Base-by-base conservation (phyloP, 2,797 vertebrate species). In the Lagocephalus sceleratus region DNA sequence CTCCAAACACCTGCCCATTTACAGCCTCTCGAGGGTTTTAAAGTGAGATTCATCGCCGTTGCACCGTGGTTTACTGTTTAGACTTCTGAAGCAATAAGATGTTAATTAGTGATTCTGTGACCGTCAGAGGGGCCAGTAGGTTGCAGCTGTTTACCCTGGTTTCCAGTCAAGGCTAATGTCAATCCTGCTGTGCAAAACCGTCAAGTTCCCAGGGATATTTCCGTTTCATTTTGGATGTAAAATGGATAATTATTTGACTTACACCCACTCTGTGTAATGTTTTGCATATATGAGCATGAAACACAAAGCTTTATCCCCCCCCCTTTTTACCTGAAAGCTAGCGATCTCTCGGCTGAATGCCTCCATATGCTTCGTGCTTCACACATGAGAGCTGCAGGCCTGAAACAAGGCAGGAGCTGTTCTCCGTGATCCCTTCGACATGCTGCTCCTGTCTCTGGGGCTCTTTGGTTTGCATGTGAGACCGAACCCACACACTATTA, bases 361-460 rank as follows among this genome's bases (percentile, higher is more conserved):
- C 66, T 87, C 86, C 88, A 85, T 90, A 89, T 85, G 87, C 81
- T 82, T 57, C 62, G 67, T 63, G 67, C 71, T 82, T 86, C 77
- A 77, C 87, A 87, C 85, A 78, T 76, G 81, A 84, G 71, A 76
- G 83, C 83, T 66, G 66, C 50, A 64, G 82, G 81, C 71, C 57
- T 25, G 63, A 81, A 73, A 63, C 68, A 61, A 76, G 67, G 60
- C 72, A 61, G 68, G 77, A 76, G 61, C 67, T 51, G 61, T 69
- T 77, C 82, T 87, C 83, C 52, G 66, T 16, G 57, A 77, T 68
- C 47, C 63, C 50, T 67, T 63, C 63, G 65, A 63, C 72, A 67
- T 20, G 51, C 66, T 73, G 71, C 54, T 67, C 68, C 49, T 56
- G 57, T 78, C 82, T 82, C 77, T 50, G 43, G 60, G 79, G 73